Conservation (phyloP, 2,797 vertebrate species). For the Poecilia wingei region DNA sequence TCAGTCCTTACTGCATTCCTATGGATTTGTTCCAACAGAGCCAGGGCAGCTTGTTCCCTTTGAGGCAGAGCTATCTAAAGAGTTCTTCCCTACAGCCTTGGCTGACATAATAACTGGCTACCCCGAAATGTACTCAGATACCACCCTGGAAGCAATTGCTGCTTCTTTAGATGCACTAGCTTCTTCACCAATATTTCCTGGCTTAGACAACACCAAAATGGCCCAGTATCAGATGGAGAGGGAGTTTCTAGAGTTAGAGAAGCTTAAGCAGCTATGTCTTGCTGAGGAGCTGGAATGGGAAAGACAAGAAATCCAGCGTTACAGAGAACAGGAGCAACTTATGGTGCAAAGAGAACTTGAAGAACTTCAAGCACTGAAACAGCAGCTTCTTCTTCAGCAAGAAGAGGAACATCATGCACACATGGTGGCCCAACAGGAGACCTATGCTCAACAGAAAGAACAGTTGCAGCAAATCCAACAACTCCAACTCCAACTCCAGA, state of each 20-base stretch:
- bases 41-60: conserved; percentile 82
- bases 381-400: conserved; percentile 95
- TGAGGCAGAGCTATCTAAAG: conserved; percentile 84
- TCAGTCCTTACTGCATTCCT: conserved; percentile 85
- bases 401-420: conserved; percentile 98
- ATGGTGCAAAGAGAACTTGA: conserved; percentile 98
- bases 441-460: conserved; percentile 92
- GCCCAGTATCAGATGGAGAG: conserved; percentile 95
- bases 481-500: conserved; percentile 95
- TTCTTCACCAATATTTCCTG: conserved; percentile 86
- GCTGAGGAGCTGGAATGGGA: conserved; percentile 98
- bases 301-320: conserved; percentile 97
- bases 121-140: conserved; percentile 90
- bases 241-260: conserved; percentile 95
- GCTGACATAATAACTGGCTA: conserved; percentile 87
- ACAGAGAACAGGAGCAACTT: conserved; percentile 95
- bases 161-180: conserved; percentile 87
- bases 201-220: conserved; percentile 92
- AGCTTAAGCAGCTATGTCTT: conserved; percentile 95
- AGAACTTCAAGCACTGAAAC: conserved; percentile 96
- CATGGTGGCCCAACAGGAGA: conserved; percentile 96
- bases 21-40: conserved; percentile 87
- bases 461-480: conserved; percentile 97
- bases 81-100: conserved; percentile 84
- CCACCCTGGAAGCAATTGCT: conserved; percentile 82